Evolutionary conservation across 2,113 vertebrate genomes (phyloP).

Genomic region (Vireo altiloquus): DNA sequence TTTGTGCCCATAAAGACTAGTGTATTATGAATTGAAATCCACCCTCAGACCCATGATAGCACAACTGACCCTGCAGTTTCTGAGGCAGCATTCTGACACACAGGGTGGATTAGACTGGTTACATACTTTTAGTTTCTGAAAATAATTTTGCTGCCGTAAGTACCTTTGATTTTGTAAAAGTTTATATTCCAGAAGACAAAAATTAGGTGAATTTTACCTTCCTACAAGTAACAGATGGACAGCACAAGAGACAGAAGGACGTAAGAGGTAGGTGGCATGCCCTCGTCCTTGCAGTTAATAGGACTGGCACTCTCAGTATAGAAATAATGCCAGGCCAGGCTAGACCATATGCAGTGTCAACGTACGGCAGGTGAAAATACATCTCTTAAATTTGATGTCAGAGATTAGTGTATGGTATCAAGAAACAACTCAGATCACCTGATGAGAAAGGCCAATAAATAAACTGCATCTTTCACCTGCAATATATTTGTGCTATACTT

Average conservation of each 20-base stretch:
- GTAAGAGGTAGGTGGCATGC: background rate
- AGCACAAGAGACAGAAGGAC: background rate
- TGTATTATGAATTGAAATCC: background rate
- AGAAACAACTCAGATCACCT: background rate
- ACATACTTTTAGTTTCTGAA: background rate
- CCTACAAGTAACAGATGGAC: conserved; percentile 15
- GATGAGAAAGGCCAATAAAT: background rate
- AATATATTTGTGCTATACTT: background rate
- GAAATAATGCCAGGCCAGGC: background rate
- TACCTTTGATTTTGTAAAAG: background rate
- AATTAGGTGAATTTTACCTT: background rate
- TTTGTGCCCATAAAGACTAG: background rate
- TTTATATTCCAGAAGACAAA: background rate
- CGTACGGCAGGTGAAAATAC: background rate
- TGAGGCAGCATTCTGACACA: background rate
- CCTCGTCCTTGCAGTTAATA: background rate
- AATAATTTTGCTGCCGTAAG: background rate
- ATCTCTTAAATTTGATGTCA: background rate
- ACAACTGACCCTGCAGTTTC: background rate
- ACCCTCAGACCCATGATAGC: background rate
- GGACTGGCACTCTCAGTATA: background rate
- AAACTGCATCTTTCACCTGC: background rate
- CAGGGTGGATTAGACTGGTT: background rate
- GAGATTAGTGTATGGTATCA: background rate
- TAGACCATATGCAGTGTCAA: background rate